Conservation (phyloP, 2,797 vertebrate species). For the Pempheris klunzingeri region DNA sequence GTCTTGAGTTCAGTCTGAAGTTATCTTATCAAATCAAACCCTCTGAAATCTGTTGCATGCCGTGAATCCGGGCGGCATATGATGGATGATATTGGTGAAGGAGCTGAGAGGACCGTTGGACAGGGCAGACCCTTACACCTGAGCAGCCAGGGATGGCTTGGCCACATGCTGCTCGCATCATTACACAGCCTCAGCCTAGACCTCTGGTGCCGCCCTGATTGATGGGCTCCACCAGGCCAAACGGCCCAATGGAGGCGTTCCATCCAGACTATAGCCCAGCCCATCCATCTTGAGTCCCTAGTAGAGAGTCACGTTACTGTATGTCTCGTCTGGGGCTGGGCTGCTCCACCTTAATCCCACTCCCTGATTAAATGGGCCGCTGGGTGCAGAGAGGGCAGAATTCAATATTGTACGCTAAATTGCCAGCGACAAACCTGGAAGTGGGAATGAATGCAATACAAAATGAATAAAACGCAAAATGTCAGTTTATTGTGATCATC, state of each 20-base stretch:
- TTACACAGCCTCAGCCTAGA: constrained; percentile 86
- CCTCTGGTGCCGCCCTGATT: constrained; percentile 85
- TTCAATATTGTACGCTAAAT: constrained; percentile 73
- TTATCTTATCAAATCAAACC: constrained; percentile 60
- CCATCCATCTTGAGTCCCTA: constrained; percentile 84
- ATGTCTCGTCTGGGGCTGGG: constrained; percentile 64
- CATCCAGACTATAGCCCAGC: constrained; percentile 74
- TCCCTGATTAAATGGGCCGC: constrained; percentile 80
- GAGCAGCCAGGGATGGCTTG: constrained; percentile 80
- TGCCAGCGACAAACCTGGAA: constrained; percentile 62
- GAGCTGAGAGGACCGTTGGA: constrained; percentile 74
- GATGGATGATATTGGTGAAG: constrained; percentile 78
- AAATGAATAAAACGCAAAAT: constrained; percentile 36
- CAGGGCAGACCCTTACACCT: constrained; percentile 84
- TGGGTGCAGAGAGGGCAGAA: constrained; percentile 67
- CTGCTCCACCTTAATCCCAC: constrained; percentile 76
- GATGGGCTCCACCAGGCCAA: constrained; percentile 84
- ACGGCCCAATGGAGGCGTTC: constrained; percentile 82
- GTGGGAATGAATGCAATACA: constrained; percentile 42
- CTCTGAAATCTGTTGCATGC: constrained; percentile 68
- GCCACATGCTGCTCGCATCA: constrained; percentile 87
- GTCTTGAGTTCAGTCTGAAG: constrained; percentile 54
- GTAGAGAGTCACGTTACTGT: constrained; percentile 75
- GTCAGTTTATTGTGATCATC: constrained; percentile 42
- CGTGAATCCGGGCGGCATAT: constrained; percentile 61